Conservation (phyloP, 2,888 invertebrate species). For the Xestia xanthographa region DNA sequence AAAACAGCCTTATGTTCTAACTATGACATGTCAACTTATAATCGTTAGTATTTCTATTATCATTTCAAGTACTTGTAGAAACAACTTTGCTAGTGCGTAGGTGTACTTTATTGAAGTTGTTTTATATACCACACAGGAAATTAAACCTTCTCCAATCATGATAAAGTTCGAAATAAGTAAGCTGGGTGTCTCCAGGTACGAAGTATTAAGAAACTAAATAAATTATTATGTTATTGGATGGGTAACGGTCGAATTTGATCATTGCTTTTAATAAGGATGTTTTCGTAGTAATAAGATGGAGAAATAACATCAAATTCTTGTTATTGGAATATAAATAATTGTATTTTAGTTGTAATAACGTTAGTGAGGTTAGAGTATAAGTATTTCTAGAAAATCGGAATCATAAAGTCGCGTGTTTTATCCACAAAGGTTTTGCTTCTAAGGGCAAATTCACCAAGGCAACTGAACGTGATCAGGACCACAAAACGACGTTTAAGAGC, state of each 20-base stretch:
- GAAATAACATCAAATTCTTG: slow-evolving; percentile 35
- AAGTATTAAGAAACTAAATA: slow-evolving; percentile 45
- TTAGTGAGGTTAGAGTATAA: slow-evolving; percentile 1
- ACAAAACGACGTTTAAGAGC: not conserved
- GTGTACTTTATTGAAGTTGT: slow-evolving; percentile 59
- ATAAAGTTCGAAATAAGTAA: slow-evolving; percentile 19
- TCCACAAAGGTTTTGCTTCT: not conserved
- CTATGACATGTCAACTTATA: slow-evolving; percentile 36
- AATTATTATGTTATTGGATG: slow-evolving; percentile 34
- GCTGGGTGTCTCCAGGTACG: slow-evolving; percentile 14
- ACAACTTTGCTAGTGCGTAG: slow-evolving; percentile 66
- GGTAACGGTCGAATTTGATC: slow-evolving; percentile 59
- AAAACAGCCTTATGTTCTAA: slow-evolving; percentile 7
- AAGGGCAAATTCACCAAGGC: not conserved
- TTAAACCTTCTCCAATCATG: not conserved
- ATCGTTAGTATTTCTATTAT: slow-evolving; percentile 61
- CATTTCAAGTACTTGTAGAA: slow-evolving; percentile 58
- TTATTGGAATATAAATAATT: slow-evolving; percentile 31
- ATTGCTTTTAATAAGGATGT: slow-evolving; percentile 50
- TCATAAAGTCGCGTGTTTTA: not conserved
- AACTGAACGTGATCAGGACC: not conserved
- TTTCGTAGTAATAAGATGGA: slow-evolving; percentile 34
- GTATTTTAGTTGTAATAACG: slow-evolving; percentile 30
- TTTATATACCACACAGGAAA: slow-evolving; percentile 24
- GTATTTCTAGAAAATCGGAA: not conserved